These are phyloP conservation scores for Pheosia tremula DNA, from an alignment of 2,888 invertebrate species.

Conservation along the genomic window DNA sequence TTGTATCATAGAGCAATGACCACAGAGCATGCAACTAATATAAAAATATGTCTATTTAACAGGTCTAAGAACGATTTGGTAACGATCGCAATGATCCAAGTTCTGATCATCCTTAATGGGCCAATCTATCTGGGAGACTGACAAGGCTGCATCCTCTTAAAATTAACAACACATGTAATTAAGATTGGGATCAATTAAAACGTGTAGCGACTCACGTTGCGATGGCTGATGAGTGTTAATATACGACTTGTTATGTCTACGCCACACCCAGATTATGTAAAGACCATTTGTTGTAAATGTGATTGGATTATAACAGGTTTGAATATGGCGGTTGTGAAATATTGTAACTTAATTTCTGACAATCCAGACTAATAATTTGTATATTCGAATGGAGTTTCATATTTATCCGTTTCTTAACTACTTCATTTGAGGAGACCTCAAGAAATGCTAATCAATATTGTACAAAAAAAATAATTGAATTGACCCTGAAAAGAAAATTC, in stretches of 20 bases:
- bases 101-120: too few relatives aligned
- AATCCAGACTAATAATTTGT: not conserved
- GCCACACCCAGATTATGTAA: slow-evolving; percentile 17
- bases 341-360: slow-evolving; percentile 1
- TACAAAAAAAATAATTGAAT: too few relatives aligned
- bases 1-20: too few relatives aligned
- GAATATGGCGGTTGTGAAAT: not conserved
- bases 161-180: not conserved
- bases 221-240: slow-evolving; percentile 24
- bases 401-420: not conserved
- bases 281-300: slow-evolving; percentile 16
- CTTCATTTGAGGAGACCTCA: too few relatives aligned
- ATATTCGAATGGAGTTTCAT: not conserved
- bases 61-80: too few relatives aligned
- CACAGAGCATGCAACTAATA: too few relatives aligned
- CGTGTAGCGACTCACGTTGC: slow-evolving; percentile 23
- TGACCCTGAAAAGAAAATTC: too few relatives aligned
- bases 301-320: slow-evolving; percentile 9
- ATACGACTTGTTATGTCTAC: slow-evolving; percentile 22
- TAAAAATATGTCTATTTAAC: too few relatives aligned
- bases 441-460: too few relatives aligned
- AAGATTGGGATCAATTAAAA: slow-evolving; percentile 18
- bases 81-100: too few relatives aligned
- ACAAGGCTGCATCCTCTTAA: too few relatives aligned
- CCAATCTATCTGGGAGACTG: too few relatives aligned